These are phyloP conservation scores for Rhadinocentrus ornatus DNA, from an alignment of 2,797 vertebrate genomes.

Conservation along the genomic window DNA sequence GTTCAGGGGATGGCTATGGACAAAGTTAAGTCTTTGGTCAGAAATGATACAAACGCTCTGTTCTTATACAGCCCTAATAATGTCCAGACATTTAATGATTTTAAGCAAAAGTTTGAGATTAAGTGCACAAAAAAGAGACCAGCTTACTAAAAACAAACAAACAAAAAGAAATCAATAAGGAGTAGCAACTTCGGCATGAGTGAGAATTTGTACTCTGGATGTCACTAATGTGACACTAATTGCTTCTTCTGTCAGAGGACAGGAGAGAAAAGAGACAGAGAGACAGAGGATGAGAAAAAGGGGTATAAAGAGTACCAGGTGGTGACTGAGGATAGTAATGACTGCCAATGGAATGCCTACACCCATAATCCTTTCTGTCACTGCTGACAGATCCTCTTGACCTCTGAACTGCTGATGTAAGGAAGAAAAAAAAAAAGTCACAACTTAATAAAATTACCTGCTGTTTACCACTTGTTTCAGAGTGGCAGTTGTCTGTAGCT, in stretches of 20 bases:
- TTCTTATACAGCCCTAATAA: constrained; percentile 1
- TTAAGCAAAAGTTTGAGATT: constrained; percentile 9
- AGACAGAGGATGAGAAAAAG: constrained; percentile 73
- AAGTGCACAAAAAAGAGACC: neutral
- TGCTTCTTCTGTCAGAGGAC: constrained; percentile 82
- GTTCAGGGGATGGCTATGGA: constrained; percentile 35
- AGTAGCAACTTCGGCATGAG: constrained; percentile 66
- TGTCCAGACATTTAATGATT: constrained; percentile 6
- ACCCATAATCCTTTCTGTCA: constrained; percentile 86
- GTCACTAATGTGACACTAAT: constrained; percentile 87
- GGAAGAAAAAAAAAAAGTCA: constrained; percentile 79
- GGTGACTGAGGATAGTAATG: constrained; percentile 83
- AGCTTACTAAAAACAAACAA: constrained; percentile 12
- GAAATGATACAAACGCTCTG: neutral
- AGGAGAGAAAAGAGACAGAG: constrained; percentile 76
- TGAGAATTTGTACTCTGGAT: constrained; percentile 71
- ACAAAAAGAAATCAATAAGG: neutral
- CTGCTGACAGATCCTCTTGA: constrained; percentile 86
- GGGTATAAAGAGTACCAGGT: constrained; percentile 70
- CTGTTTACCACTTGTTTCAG: constrained; percentile 64
- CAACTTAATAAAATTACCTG: constrained; percentile 80
- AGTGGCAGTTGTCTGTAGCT: constrained; percentile 40
- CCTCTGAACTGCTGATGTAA: constrained; percentile 80
- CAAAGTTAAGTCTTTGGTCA: constrained; percentile 29
- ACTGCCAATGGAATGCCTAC: constrained; percentile 85